Evolutionary conservation across 2,113 vertebrate species (phyloP), one percentile per base, ranked within the genome.

Genomic region (Dipodomys ordii): DNA sequence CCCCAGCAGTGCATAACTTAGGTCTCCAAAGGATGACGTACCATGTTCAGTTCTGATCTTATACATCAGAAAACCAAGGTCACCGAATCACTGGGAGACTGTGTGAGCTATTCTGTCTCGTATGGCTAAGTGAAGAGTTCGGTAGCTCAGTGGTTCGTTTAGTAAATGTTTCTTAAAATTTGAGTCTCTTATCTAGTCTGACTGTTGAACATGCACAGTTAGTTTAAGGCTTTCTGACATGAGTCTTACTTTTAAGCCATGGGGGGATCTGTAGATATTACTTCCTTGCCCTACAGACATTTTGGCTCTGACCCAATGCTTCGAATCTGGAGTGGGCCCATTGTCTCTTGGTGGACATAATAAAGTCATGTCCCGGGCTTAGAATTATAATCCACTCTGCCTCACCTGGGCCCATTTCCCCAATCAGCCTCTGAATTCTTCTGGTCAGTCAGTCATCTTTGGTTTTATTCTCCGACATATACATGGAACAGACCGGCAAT

Each of bases 61-160:
- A 85, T n/a, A 85, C 32, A 82, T 88, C 64, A 95, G 82, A 93
- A 94, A 81, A 35, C 35, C 15, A 46, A n/a, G n/a, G 53, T 53
- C 39, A 74, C 18, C 27, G 80, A 94, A 65, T 76, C 81, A 53
- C 6, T 11, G 7, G 77, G 60, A 72, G 44, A 69, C 57, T 3
- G 6, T 28, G 25, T 83, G 30, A 94, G 81, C 46, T 81, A 25
- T 39, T 53, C 0, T 65, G n/a, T 49, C 25, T n/a, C 49, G 53
- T n/a, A 0, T 28, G 28, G 74, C 32, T 91, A 67, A 39, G 30
- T 35, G 23, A 22, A 83, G 62, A 67, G 30, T 68, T 68, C 65
- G 39, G 44, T 88, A 79, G 82, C 74, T 20, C 46, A 65, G 4
- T 28, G 8, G 7, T 88, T 74, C 39, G 7, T 88, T 74, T 32